Evolutionary conservation across 37 sponge, comb jelly and placozoan genomes (phyloP), one percentile per base, ranked within the genome.

Genomic region (Spongia lamella): DNA sequence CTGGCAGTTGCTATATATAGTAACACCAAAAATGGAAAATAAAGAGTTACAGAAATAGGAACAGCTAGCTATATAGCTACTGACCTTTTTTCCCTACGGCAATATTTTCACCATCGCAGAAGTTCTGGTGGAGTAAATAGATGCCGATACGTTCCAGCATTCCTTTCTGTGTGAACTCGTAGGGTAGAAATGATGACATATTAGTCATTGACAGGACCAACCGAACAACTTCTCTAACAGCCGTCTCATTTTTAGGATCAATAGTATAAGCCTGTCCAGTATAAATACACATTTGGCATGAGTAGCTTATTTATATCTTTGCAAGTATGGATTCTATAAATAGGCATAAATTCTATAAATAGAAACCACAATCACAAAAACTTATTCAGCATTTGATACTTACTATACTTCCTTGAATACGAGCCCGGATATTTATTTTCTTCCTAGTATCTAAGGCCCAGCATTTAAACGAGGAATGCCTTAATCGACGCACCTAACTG

Each of bases 161-260:
- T 6, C 91, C 91, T 78, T 73, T 56, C 32, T 83, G 77, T 14
- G 91, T 86, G 67, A 90, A 82, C 49, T 90, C 91, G 38, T 78
- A 55, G 16, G 91, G 91, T 0, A 90, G 68, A 26, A 79, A 85
- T 0, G 79, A 76, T 55, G 57, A 11, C 22, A 58, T 15, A 3
- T 73, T 38, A 21, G 63, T 54, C 17, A 35, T 30, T 24, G 43
- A 19, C 9, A 90, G 25, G 40, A 86, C 65, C 35, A 72, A 51
- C 20, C 43, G 67, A 22, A 86, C 69, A 1, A 69, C 83, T 31
- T 53, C 37, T 38, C 80, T 57, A 15, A 90, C 70, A 36, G 79
- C 68, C 21, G 54, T 65, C 26, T 49, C 20, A 57, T 85, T 68
- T 1, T 15, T 26, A 0, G 65, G 61, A 27, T 90, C 91, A 30